Conservation (phyloP, 1,140 invertebrate species). For the Philaenus spumarius region DNA sequence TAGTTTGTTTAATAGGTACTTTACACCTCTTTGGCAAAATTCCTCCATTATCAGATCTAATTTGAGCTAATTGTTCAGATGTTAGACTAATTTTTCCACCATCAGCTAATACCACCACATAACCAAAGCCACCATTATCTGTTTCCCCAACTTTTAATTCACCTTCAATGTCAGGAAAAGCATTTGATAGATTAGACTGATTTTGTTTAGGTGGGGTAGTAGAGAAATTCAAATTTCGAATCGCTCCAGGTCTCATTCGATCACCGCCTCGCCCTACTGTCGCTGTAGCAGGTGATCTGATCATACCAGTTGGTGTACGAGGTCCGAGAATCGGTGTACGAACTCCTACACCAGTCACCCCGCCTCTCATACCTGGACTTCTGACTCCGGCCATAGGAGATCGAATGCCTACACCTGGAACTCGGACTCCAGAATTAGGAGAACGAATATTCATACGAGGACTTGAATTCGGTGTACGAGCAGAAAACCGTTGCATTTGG, state of each 20-base stretch:
- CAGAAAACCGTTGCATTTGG: not conserved
- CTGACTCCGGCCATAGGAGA: not conserved
- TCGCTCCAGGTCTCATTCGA: not conserved
- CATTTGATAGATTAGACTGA: not conserved
- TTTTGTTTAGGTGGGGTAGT: not conserved
- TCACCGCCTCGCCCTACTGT: not conserved
- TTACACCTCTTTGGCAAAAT: slow-evolving; percentile 4
- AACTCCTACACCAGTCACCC: not conserved
- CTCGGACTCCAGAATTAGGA: not conserved
- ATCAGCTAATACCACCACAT: not conserved
- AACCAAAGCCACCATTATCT: slow-evolving; percentile 12
- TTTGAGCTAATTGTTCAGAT: slow-evolving; percentile 2
- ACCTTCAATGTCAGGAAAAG: slow-evolving; percentile 5
- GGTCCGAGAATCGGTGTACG: not conserved
- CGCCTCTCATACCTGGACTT: not conserved
- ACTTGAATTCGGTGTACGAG: not conserved
- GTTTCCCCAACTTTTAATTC: not conserved
- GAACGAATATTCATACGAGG: not conserved
- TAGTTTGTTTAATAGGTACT: not conserved
- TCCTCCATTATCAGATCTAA: slow-evolving; percentile 10
- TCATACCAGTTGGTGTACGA: not conserved
- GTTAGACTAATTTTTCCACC: slow-evolving; percentile 13
- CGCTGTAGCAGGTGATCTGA: too few species aligned
- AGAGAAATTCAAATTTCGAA: slow-evolving; percentile 4
- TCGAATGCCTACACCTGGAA: not conserved